Percentiles rank a stretch among this genome's conserved stretches.
Evolutionary conservation across 2,797 vertebrate species (phyloP).

Genomic region (Cuculus canorus): DNA sequence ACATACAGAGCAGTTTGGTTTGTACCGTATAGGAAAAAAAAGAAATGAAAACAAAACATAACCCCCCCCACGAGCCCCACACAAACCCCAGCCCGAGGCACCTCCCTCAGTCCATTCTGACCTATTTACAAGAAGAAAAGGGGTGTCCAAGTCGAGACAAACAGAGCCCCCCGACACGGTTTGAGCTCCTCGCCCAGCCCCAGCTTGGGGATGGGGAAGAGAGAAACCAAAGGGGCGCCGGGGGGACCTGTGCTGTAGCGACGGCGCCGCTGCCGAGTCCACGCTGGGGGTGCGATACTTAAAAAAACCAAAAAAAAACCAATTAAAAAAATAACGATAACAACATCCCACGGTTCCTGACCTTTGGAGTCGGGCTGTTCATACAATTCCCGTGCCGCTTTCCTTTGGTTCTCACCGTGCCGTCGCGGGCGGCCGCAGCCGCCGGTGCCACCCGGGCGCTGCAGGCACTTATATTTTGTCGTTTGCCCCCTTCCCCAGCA

Average conservation of each 20-base stretch:
- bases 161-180: neutral
- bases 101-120: neutral
- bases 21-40: neutral
- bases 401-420: constrained; percentile 19
- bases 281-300: neutral
- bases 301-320: neutral
- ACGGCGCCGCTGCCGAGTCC: neutral
- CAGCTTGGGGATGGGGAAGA: neutral
- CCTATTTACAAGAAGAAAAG: constrained; percentile 57
- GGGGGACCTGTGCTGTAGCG: neutral
- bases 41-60: neutral
- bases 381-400: neutral
- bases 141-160: neutral
- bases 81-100: neutral
- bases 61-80: neutral
- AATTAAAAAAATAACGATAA: neutral
- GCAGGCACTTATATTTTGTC: neutral
- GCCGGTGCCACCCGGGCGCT: neutral
- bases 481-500: neutral
- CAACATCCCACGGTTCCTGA: neutral
- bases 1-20: constrained; percentile 47
- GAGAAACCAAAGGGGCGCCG: neutral
- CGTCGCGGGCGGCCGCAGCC: neutral
- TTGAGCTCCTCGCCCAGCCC: neutral
- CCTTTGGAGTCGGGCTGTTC: neutral